These are phyloP conservation scores for Eupsilia transversa DNA, from an alignment of 2,888 invertebrate species.

Conservation along the genomic window DNA sequence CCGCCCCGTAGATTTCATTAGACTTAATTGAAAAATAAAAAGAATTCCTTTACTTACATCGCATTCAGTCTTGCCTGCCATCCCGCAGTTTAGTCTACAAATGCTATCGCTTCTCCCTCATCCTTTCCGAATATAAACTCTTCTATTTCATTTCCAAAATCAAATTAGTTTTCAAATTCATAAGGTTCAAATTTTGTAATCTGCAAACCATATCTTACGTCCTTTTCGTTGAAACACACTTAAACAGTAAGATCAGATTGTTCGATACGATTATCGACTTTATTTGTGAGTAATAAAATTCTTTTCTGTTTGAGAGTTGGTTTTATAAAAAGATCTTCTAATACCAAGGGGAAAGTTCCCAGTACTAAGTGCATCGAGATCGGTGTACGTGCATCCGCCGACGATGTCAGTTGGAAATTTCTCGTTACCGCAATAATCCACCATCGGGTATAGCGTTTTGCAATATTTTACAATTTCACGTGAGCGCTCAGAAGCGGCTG, in stretches of 20 bases:
- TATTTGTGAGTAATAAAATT: conserved; percentile 58
- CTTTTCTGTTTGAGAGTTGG: conserved; percentile 47
- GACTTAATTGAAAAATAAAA: conserved; percentile 86
- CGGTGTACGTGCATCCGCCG: conserved; percentile 87
- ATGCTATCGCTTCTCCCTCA: conserved; percentile 71
- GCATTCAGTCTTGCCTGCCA: conserved; percentile 82
- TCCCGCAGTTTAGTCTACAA: conserved; percentile 84
- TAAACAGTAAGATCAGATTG: conserved; percentile 61
- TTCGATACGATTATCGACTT: conserved; percentile 62
- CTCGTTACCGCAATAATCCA: conserved; percentile 89
- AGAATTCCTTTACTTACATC: conserved; percentile 84
- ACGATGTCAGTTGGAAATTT: conserved; percentile 88
- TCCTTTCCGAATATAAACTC: conserved; percentile 53
- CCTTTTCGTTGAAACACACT: conserved; percentile 63
- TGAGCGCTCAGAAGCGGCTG: conserved; percentile 60
- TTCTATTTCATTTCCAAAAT: conserved; percentile 47
- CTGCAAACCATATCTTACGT: conserved; percentile 63
- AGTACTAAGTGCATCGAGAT: conserved; percentile 88
- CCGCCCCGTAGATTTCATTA: conserved; percentile 80
- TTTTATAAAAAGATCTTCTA: conserved; percentile 68
- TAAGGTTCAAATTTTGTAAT: conserved; percentile 63
- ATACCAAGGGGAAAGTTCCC: conserved; percentile 64
- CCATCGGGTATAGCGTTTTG: conserved; percentile 78
- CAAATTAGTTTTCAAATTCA: conserved; percentile 38
- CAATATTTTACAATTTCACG: conserved; percentile 84